phyloP scores from a whole-genome alignment of 1,140 invertebrate genomes.

The Scylla paramamosain region DNA sequence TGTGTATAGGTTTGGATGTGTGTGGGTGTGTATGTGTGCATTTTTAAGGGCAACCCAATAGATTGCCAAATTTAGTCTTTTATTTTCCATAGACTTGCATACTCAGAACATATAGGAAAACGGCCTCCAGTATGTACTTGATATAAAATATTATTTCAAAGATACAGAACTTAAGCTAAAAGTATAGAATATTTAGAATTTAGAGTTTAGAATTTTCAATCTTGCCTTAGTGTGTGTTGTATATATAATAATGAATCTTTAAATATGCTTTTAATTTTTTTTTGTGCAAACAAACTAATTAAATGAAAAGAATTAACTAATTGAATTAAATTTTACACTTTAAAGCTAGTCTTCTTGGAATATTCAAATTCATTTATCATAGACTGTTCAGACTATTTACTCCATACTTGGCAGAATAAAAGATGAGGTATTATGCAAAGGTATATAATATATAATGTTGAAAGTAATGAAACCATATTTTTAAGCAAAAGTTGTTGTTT shows the following conservation, averaged over 20 bases:
- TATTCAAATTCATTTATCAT: conserved; percentile 57
- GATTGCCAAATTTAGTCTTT: conserved; percentile 63
- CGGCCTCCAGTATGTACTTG: conserved; percentile 68
- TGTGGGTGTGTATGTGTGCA: conserved; percentile 30
- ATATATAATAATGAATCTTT: background rate
- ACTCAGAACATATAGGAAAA: conserved; percentile 71
- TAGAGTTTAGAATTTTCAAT: background rate
- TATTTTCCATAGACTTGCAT: conserved; percentile 67
- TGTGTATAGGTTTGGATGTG: background rate
- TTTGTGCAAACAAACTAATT: background rate
- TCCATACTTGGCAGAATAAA: too few species aligned
- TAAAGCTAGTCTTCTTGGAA: background rate
- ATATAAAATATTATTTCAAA: conserved; percentile 45
- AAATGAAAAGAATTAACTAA: background rate
- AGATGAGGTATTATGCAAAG: too few species aligned
- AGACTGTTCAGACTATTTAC: conserved; percentile 60
- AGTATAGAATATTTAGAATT: background rate
- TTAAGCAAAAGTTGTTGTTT: too few species aligned
- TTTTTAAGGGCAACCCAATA: conserved; percentile 45
- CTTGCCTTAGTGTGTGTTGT: background rate
- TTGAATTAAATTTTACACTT: background rate
- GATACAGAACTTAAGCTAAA: conserved; percentile 24
- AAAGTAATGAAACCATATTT: too few species aligned
- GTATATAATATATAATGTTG: too few species aligned
- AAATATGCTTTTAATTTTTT: background rate